These are phyloP conservation scores for Seriola quinqueradiata DNA, from an alignment of 2,113 vertebrate species.

Conservation along the genomic window DNA sequence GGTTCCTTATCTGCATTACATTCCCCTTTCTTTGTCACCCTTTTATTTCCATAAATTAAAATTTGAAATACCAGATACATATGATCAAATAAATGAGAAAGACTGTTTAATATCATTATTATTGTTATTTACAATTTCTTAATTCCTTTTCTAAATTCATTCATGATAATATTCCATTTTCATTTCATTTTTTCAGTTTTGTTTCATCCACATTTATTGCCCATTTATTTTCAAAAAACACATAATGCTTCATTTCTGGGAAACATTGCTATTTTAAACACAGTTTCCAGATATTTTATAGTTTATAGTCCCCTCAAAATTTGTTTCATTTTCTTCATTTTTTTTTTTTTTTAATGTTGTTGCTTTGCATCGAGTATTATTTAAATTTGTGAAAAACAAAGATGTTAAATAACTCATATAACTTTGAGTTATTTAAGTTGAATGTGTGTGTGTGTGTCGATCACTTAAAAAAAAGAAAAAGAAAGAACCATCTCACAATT, in stretches of 20 bases:
- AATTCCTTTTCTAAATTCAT: neutral
- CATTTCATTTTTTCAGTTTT: neutral
- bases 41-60: constrained; percentile 45
- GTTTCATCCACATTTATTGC: neutral
- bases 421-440: neutral
- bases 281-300: constrained; percentile 9
- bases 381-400: neutral
- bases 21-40: constrained; percentile 41
- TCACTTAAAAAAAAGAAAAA: neutral
- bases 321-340: neutral
- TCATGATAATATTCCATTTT: neutral
- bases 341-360: neutral
- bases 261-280: neutral
- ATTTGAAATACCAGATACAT: constrained; percentile 40
- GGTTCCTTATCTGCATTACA: constrained; percentile 61
- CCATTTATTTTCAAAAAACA: neutral
- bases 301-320: neutral
- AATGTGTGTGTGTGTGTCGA: neutral
- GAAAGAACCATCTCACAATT: too few species aligned
- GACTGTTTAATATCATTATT: neutral
- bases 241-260: constrained; percentile 12
- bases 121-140: neutral
- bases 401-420: neutral
- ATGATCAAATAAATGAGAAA: constrained; percentile 76
- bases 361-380: neutral